A percentile compares a stretch with the other conserved stretches of the same genome.
These are phyloP conservation scores for Mystacornis crossleyi DNA, from an alignment of 2,113 vertebrate genomes.

Conservation along the genomic window DNA sequence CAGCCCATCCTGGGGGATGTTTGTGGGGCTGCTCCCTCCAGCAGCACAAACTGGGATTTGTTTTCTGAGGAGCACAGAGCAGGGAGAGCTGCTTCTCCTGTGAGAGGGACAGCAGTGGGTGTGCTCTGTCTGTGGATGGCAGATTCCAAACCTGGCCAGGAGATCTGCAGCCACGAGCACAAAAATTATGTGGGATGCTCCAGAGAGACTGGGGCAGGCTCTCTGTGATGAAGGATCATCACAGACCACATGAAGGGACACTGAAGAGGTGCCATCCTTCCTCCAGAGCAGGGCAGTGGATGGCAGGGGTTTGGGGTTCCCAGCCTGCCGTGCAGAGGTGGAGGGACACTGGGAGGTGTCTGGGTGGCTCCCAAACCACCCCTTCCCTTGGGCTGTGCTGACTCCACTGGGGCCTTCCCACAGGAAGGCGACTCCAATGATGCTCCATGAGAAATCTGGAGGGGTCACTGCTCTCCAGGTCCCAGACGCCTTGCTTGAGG, in stretches of 20 bases:
- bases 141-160: neutral
- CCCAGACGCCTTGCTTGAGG: neutral
- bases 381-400: neutral
- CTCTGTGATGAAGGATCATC: neutral
- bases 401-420: neutral
- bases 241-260: neutral
- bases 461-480: neutral
- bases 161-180: neutral
- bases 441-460: neutral
- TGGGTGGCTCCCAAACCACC: neutral
- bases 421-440: accelerated
- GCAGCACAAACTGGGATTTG: neutral
- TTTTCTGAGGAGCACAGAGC: neutral
- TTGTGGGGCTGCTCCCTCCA: accelerated
- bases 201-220: neutral
- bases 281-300: neutral
- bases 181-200: neutral
- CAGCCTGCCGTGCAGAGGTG: neutral
- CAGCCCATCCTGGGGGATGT: neutral
- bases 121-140: neutral
- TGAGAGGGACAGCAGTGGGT: neutral
- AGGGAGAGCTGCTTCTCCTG: neutral
- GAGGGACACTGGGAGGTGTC: neutral
- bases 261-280: neutral
- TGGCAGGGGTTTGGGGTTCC: neutral